Percentiles rank a stretch among this genome's conserved stretches.
phyloP scores from a whole-genome alignment of 2,797 vertebrate genomes.

The Lepus townsendii region DNA sequence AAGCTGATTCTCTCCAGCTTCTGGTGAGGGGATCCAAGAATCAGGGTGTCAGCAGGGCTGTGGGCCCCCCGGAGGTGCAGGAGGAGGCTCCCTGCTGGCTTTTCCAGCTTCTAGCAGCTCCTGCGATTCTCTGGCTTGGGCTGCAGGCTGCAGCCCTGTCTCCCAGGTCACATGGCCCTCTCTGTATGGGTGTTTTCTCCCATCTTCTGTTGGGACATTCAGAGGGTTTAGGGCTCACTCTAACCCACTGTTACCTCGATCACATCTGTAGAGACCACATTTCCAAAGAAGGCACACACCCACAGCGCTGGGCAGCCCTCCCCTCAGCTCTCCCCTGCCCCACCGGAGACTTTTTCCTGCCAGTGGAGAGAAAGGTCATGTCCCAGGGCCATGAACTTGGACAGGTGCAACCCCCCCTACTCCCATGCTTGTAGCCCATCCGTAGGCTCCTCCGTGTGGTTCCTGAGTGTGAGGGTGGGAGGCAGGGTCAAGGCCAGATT shows the following conservation, averaged over 20 bases:
- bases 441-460: neutral
- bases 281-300: no score
- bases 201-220: neutral
- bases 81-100: neutral
- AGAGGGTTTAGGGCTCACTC: neutral
- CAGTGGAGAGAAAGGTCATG: neutral
- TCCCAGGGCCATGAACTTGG: neutral
- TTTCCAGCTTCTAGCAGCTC: neutral
- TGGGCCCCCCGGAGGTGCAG: no score
- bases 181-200: neutral
- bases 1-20: neutral
- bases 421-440: neutral
- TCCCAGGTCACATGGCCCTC: neutral
- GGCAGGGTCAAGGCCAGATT: neutral
- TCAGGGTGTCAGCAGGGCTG: neutral
- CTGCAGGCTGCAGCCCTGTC: neutral
- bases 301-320: neutral
- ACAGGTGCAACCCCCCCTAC: fast-evolving
- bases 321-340: neutral
- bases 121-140: neutral
- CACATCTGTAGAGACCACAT: neutral
- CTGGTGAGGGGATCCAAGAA: neutral
- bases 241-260: neutral
- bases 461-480: constrained; percentile 1
- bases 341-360: neutral